These are phyloP conservation scores for Dexiosoma caninum DNA, from an alignment of 2,888 invertebrate genomes.

Conservation along the genomic window DNA sequence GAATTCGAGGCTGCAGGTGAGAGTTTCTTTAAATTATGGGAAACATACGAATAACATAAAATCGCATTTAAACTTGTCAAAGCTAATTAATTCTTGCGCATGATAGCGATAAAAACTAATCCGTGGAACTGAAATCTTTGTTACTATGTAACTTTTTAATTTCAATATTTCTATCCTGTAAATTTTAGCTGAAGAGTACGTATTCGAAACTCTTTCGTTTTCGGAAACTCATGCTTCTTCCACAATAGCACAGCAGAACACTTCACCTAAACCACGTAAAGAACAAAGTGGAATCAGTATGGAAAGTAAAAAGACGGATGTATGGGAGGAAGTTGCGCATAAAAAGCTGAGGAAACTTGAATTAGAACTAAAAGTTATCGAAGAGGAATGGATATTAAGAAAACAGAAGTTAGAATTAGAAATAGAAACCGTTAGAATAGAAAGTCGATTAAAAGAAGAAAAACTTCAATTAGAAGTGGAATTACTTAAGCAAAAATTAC, in stretches of 20 bases:
- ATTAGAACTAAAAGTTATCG: constrained; percentile 34
- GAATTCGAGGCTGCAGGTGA: constrained; percentile 37
- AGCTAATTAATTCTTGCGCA: too few relatives aligned
- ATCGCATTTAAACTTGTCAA: too few relatives aligned
- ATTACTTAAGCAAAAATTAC: constrained; percentile 31
- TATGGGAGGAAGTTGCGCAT: constrained; percentile 48
- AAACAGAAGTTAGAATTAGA: constrained; percentile 44
- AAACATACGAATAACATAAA: too few relatives aligned
- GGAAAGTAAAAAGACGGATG: constrained; percentile 10
- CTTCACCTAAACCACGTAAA: not conserved
- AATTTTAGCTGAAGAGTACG: constrained; percentile 45
- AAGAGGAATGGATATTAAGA: constrained; percentile 40
- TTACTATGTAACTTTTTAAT: too few relatives aligned
- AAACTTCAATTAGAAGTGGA: constrained; percentile 42
- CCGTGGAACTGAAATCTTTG: too few relatives aligned
- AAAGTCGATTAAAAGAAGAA: constrained; percentile 41
- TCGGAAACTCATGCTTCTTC: not conserved
- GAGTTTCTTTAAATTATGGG: too few relatives aligned
- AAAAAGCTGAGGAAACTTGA: constrained; percentile 44
- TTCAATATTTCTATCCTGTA: not conserved
- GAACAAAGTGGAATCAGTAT: not conserved
- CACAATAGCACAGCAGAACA: not conserved
- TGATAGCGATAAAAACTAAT: too few relatives aligned
- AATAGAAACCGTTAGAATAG: constrained; percentile 21
- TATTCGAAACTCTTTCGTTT: constrained; percentile 41